Base-by-base conservation (phyloP, 30 jellyfish, hydroid and myxozoan species). In the Mastigias papua region DNA sequence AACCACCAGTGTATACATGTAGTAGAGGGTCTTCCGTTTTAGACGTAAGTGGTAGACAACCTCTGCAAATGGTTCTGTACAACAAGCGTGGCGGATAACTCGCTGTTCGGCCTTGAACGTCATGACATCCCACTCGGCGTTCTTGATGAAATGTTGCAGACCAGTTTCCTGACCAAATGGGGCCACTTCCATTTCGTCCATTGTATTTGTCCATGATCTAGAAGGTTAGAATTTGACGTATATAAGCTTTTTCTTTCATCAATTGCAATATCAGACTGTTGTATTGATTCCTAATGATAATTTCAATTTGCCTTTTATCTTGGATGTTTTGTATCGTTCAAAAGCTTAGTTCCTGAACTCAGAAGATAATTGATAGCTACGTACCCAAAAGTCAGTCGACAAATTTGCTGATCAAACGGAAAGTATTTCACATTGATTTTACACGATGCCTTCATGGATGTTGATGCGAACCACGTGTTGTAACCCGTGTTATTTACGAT, bases 111-210 rank as follows among this genome's bases (percentile, higher is more conserved):
- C 94, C 21, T 51, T 69, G 71, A 81, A 90, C 29, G 71, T 42
- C 63, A 50, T 49, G n/a, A 90, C 91, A 19, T 90, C 95, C 97
- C 97, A 90, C 70, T 90, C 97, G 8, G 97, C 76, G 69, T 90
- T 90, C 60, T 60, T 64, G 25, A 82, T 89, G 58, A 48, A 89
- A 79, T 89, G 92, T 26, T 69, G 61, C 33, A 90, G 63, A 8
- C 76, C 91, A 7, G 64, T 73, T 23, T 90, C 69, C 8, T 27
- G 30, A 1, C 70, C 77, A 25, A 37, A 48, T 46, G 85, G 89
- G 21, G 58, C 35, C 19, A 81, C 49, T 28, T 90, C 90, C 81
- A 90, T 48, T 37, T 73, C 78, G 3, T 78, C 74, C 7, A 60
- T 73, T 54, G 82, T 26, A 22, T 32, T 35, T 19, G 93, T 82